phyloP scores from a whole-genome alignment of 2,797 vertebrate species.

The Hybognathus amarus region DNA sequence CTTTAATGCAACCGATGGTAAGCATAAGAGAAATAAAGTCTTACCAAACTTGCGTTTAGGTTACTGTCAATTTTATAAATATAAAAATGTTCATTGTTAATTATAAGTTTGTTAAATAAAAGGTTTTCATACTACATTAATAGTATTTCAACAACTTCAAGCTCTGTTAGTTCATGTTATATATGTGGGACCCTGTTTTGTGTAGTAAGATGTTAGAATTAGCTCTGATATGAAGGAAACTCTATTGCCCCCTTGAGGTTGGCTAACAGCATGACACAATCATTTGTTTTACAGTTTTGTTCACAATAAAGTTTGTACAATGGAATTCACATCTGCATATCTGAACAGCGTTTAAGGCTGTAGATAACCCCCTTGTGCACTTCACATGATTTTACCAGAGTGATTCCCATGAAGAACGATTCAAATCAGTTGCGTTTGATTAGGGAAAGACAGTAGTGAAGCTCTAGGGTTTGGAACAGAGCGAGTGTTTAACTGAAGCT shows the following conservation, averaged over 20 bases:
- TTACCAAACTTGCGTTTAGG: background rate
- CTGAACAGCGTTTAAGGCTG: background rate
- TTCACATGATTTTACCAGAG: background rate
- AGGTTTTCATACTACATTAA: background rate
- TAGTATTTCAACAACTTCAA: background rate
- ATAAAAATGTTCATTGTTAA: too few species aligned
- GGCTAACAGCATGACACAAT: background rate
- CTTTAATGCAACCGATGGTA: background rate
- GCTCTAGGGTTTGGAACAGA: conserved; percentile 56
- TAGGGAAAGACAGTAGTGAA: conserved; percentile 36
- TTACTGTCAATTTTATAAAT: too few species aligned
- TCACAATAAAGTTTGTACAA: background rate
- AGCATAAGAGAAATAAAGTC: background rate
- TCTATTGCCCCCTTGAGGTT: background rate
- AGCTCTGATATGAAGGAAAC: background rate
- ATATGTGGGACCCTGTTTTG: background rate
- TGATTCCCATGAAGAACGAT: background rate
- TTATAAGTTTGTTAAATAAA: too few species aligned
- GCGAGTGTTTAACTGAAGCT: conserved; percentile 69
- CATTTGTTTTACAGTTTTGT: too few species aligned
- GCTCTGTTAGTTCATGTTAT: background rate
- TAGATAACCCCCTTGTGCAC: background rate
- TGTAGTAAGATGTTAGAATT: background rate
- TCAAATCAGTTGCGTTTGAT: background rate
- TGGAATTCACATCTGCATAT: background rate